Evolutionary conservation across 2,113 vertebrate genomes (phyloP).

Genomic region (Lophochroa leadbeateri): DNA sequence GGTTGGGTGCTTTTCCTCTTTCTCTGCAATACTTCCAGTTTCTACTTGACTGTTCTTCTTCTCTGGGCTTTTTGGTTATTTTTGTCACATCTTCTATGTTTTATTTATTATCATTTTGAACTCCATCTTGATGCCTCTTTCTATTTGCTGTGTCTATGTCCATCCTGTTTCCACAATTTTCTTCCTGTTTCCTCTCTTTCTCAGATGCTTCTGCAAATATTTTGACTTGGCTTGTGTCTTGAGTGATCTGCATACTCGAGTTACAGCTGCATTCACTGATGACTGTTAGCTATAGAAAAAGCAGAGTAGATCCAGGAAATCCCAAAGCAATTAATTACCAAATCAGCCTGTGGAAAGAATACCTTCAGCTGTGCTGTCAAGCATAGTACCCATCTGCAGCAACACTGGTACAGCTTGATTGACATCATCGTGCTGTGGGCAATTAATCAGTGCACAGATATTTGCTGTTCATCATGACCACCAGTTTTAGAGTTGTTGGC

Average conservation of each 20-base stretch:
- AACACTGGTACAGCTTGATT: background rate
- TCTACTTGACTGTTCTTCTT: background rate
- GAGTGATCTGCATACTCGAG: background rate
- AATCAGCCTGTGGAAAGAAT: background rate
- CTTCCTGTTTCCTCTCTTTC: background rate
- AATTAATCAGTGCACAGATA: background rate
- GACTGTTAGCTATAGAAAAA: conserved; percentile 8
- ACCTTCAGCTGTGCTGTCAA: background rate
- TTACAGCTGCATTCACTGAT: background rate
- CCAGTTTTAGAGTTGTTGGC: background rate
- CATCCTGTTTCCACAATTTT: background rate
- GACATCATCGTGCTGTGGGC: background rate
- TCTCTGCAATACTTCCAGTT: background rate
- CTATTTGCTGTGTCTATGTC: background rate
- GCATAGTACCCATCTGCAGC: background rate
- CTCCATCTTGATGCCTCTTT: background rate
- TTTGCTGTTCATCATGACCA: background rate
- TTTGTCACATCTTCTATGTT: background rate
- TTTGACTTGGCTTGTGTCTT: background rate
- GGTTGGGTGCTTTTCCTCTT: background rate
- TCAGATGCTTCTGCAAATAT: background rate
- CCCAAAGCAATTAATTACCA: conserved; percentile 46
- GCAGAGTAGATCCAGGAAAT: background rate
- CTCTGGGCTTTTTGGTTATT: background rate
- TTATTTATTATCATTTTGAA: background rate